A percentile compares a stretch with the other conserved stretches of the same genome.
Conservation (phyloP, 2,888 invertebrate species). For the Folsomia manolachei region DNA sequence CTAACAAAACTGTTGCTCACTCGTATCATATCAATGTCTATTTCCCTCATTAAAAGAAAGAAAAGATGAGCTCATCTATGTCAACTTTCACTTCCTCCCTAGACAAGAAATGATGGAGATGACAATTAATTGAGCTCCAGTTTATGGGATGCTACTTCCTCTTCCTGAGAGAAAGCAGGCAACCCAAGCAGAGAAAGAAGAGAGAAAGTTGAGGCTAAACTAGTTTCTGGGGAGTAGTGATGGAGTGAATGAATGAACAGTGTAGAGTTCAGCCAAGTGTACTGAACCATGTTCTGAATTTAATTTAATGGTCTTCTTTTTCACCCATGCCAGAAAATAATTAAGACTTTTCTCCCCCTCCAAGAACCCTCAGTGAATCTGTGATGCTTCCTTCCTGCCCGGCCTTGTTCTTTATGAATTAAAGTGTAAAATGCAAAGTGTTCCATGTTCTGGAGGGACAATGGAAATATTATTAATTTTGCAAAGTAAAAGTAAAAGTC, state of each 20-base stretch:
- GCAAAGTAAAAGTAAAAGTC: constrained; percentile 3
- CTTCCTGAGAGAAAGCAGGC: too few relatives aligned
- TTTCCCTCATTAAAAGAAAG: too few relatives aligned
- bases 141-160: too few relatives aligned
- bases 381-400: not conserved
- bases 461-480: constrained; percentile 18
- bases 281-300: not conserved
- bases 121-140: not conserved
- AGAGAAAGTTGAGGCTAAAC: not conserved
- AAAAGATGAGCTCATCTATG: too few relatives aligned
- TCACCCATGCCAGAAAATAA: not conserved
- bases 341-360: not conserved
- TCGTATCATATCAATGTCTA: too few relatives aligned
- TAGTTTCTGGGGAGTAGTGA: too few relatives aligned
- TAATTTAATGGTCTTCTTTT: not conserved
- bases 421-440: not conserved
- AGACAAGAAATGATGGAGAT: not conserved
- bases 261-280: not conserved
- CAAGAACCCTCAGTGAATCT: not conserved
- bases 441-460: not conserved
- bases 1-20: too few relatives aligned
- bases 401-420: not conserved
- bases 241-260: too few relatives aligned
- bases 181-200: too few relatives aligned
- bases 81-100: too few relatives aligned